phyloP scores from a whole-genome alignment of 1,140 invertebrate species.

The Drosophila arawakana region DNA sequence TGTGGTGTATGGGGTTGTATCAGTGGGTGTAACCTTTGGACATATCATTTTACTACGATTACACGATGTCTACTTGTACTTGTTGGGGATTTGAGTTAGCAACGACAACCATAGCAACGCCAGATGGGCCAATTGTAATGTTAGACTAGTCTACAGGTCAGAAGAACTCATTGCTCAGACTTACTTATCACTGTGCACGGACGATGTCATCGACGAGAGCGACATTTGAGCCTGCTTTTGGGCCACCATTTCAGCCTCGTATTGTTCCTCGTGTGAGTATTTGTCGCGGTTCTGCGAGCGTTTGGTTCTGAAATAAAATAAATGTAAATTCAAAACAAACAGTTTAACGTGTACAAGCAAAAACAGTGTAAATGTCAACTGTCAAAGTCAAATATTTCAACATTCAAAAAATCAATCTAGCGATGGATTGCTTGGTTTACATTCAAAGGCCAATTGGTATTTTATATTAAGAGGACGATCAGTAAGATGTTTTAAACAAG shows the following conservation, averaged over 20 bases:
- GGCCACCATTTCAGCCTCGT: slow-evolving; percentile 53
- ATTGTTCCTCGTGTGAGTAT: slow-evolving; percentile 67
- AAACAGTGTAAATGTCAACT: slow-evolving; percentile 11
- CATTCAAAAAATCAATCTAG: neutral
- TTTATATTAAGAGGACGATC: too few species aligned
- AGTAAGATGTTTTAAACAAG: too few species aligned
- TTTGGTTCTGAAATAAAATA: slow-evolving; percentile 68
- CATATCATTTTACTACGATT: slow-evolving; percentile 17
- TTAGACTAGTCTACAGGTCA: slow-evolving; percentile 27
- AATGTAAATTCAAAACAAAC: slow-evolving; percentile 33
- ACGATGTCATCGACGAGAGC: slow-evolving; percentile 75
- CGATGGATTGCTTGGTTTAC: neutral
- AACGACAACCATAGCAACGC: slow-evolving; percentile 65
- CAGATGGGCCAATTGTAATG: slow-evolving; percentile 48
- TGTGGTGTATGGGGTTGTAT: too few species aligned
- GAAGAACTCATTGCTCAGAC: slow-evolving; percentile 31
- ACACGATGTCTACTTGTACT: slow-evolving; percentile 32
- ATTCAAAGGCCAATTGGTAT: too few species aligned
- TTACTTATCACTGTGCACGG: slow-evolving; percentile 81
- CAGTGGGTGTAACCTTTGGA: too few species aligned
- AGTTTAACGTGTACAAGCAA: slow-evolving; percentile 14
- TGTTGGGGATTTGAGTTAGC: slow-evolving; percentile 30
- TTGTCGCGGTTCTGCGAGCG: slow-evolving; percentile 79
- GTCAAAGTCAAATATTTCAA: neutral
- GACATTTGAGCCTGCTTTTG: slow-evolving; percentile 54